Percentiles rank a stretch among this genome's conserved stretches.
These are phyloP conservation scores for Columba livia DNA, from an alignment of 2,113 vertebrate species.

Conservation along the genomic window DNA sequence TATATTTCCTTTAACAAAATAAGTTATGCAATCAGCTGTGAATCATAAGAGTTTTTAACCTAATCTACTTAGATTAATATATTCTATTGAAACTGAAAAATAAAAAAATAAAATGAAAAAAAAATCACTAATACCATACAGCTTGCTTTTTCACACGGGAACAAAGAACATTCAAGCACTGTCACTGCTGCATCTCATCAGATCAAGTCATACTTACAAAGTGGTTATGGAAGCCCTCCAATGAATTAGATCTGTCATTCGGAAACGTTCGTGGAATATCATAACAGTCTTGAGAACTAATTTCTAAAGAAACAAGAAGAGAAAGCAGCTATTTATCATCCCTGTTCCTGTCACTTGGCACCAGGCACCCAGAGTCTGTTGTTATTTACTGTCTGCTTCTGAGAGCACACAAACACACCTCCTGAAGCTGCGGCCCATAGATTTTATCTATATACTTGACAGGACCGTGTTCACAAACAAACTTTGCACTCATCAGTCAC, in stretches of 20 bases:
- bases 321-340: slow-evolving; percentile 50
- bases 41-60: slow-evolving; percentile 46
- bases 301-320: slow-evolving; percentile 81
- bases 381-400: slow-evolving; percentile 18
- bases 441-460: neutral
- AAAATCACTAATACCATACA: neutral
- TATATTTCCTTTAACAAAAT: slow-evolving; percentile 70
- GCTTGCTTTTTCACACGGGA: neutral
- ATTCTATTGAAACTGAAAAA: neutral
- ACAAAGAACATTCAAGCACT: neutral
- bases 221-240: slow-evolving; percentile 95
- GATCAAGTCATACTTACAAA: slow-evolving; percentile 86
- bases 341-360: neutral
- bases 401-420: neutral
- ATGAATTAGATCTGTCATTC: slow-evolving; percentile 89
- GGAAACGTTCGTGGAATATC: slow-evolving; percentile 94
- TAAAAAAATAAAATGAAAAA: neutral
- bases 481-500: neutral
- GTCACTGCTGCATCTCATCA: neutral
- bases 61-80: slow-evolving; percentile 25
- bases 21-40: slow-evolving; percentile 50
- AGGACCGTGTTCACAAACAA: neutral
- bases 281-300: slow-evolving; percentile 96
- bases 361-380: neutral
- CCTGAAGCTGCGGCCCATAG: neutral